Conservation (phyloP, 2,888 invertebrate genomes). For the Parochlus steinenii region DNA sequence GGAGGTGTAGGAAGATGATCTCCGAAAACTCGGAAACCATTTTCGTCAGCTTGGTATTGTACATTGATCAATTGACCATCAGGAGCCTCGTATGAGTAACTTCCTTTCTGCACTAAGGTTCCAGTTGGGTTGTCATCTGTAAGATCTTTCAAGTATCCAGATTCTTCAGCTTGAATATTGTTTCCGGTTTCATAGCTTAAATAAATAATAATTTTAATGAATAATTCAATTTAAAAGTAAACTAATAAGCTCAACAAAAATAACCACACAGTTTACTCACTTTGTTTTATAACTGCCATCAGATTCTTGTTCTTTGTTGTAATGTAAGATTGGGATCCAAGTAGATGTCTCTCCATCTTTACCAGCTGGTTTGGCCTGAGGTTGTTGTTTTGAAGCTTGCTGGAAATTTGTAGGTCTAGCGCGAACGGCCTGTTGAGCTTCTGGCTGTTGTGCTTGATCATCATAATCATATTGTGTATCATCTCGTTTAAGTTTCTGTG, state of each 20-base stretch:
- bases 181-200: constrained; percentile 68
- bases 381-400: constrained; percentile 14
- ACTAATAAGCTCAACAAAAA: constrained; percentile 4
- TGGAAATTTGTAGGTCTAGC: constrained; percentile 2
- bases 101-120: constrained; percentile 59
- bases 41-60: constrained; percentile 66
- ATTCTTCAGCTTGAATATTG: constrained; percentile 61
- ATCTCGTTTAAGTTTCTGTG: no score
- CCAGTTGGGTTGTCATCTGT: constrained; percentile 45
- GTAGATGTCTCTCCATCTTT: constrained; percentile 45
- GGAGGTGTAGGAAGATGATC: constrained; percentile 74
- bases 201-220: constrained; percentile 13
- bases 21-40: constrained; percentile 63
- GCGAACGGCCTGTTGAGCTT: background rate
- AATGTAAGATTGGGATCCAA: constrained; percentile 63
- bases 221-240: constrained; percentile 12
- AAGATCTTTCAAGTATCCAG: constrained; percentile 52
- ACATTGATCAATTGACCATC: constrained; percentile 56
- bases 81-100: constrained; percentile 63
- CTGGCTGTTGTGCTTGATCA: constrained; percentile 4
- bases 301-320: constrained; percentile 66
- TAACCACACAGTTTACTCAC: constrained; percentile 33
- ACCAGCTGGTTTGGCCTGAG: constrained; percentile 17
- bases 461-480: constrained; percentile 7
- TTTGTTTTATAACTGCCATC: constrained; percentile 71